Conservation (phyloP, 2,113 vertebrate genomes). For the Alces alces region DNA sequence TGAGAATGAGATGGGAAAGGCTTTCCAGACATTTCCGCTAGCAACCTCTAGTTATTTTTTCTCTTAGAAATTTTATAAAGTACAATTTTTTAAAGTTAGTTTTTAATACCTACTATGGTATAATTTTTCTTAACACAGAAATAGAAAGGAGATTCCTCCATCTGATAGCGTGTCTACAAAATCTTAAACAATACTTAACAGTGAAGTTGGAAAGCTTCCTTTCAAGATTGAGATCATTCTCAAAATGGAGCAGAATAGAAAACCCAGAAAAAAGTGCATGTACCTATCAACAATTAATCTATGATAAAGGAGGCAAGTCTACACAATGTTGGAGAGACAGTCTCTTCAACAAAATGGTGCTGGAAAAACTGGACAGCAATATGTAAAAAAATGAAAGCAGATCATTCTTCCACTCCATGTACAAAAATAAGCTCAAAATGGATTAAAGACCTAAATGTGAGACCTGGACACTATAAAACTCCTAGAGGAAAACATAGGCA, state of each 20-base stretch:
- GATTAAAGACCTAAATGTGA: neutral
- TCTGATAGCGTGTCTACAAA: neutral
- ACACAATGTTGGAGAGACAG: neutral
- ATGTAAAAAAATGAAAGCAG: neutral
- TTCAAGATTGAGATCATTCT: neutral
- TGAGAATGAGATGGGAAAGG: neutral
- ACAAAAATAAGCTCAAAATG: neutral
- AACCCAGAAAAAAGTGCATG: neutral
- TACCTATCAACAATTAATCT: neutral
- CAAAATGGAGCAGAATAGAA: neutral
- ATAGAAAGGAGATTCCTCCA: neutral
- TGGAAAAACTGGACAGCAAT: neutral
- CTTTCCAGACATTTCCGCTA: neutral
- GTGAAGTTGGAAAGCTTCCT: neutral
- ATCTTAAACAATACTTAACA: neutral
- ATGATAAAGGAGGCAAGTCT: neutral
- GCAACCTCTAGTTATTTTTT: neutral
- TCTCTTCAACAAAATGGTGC: neutral
- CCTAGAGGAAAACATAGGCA: neutral
- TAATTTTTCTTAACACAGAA: neutral
- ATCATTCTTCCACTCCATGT: neutral
- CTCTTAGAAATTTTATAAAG: neutral
- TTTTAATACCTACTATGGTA: neutral
- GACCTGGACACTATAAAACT: neutral
- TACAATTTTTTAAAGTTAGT: neutral